Base-by-base conservation (phyloP, 37 sponge, comb jelly and placozoan species). In the Halichondria panicea region DNA sequence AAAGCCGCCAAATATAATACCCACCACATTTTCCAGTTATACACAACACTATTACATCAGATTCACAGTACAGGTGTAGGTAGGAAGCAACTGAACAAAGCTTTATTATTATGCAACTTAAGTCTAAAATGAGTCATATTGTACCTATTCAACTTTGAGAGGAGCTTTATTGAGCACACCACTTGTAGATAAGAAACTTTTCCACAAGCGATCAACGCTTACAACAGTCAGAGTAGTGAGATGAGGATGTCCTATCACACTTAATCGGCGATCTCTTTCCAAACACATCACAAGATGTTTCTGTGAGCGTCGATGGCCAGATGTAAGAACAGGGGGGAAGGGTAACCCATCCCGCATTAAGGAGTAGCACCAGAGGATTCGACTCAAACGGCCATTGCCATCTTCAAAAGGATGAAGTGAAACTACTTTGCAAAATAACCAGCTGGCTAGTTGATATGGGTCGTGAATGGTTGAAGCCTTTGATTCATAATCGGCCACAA, bases 321-420 rank as follows among this genome's bases (percentile, higher is more conserved):
- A 12, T 8, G 25, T 59, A 25, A 22, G 61, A 12, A 22, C 22
- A 8, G 27, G 8, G 8, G 61, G 61, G 22, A 59, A 59, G 8
- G 61, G 71, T 12, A 70, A 31, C 19, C 71, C 71, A 70, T 70
- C 71, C 8, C 53, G 48, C 52, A 70, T 42, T 15, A 70, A 25
- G n/a, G 71, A 70, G 28, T 45, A 70, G 19, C 50, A 39, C 45
- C 50, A 39, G 52, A 70, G 44, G 5, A 70, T 7, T 11, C 53
- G 71, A 24, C 71, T 25, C 6, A 70, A 15, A 32, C 71, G 24
- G 18, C 71, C 71, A 22, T 70, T 70, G 13, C 71, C 71, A 43
- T 70, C 71, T 22, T 70, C 50, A 70, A 70, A 70, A 9, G 71
- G 71, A 70, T 70, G 71, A 43, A 70, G 45, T 11, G 71, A 43